Base-by-base conservation (phyloP, 92 coral and sea anemone genomes). In the Phenganax stokvisi region DNA sequence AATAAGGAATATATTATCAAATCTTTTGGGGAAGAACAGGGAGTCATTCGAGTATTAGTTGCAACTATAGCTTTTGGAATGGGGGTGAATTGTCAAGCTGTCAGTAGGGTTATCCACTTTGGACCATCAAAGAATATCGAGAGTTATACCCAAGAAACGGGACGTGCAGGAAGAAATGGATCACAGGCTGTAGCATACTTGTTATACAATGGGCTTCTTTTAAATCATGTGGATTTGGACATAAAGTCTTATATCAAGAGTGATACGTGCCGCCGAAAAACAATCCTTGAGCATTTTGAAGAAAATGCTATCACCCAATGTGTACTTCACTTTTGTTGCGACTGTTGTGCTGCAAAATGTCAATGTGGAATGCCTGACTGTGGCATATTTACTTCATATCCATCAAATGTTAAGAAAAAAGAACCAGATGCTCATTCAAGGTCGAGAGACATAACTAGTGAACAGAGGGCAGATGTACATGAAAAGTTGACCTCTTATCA, bases 321-420 rank as follows among this genome's bases (percentile, higher is more conserved):
- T 30, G 47, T 27, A 20, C 70, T 15, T 16, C 88, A 88, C 80
- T 62, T 85, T 7, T 88, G 84, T 64, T 88, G 90, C 56, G 88
- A 84, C 62, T 74, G 28, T 79, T 88, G 90, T 85, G 86, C 90
- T 52, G 15, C 56, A 54, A 62, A 78, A 30, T 88, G 91, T 70
- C 54, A 81, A 47, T 88, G 91, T 85, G 91, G 87, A 71, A 13
- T 71, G 80, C 85, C 67, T 84, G 84, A 87, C 10, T 85, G 89
- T 68, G 57, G 54, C 61, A 71, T 47, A 77, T 47, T 72, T 57
- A 71, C 90, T 69, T 71, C 68, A 52, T 89, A 63, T 79, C 83
- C 89, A 54, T 61, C 72, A 65, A 62, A 75, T 37, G 65, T 79
- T 54, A 80, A 44, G 63, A 74, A 59, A 69, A 86, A 73, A 64